Conservation (phyloP, 2,888 invertebrate species). For the Spodoptera exigua region DNA sequence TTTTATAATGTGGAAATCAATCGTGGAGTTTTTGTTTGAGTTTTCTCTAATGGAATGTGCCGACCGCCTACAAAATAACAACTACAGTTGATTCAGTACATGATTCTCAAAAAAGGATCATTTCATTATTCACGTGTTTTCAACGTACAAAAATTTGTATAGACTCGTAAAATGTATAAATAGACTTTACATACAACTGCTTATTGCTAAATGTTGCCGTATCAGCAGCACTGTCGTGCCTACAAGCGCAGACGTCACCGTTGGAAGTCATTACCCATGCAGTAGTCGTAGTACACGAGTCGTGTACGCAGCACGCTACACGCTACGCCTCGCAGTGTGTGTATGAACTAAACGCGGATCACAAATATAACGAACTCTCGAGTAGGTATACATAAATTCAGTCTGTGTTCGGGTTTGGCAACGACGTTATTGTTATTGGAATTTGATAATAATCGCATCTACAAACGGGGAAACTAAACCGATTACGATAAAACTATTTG, state of each 20-base stretch:
- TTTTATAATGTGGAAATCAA: constrained; percentile 87
- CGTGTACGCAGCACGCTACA: constrained; percentile 24
- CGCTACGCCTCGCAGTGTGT: constrained; percentile 47
- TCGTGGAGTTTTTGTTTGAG: constrained; percentile 86
- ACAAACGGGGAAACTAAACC: constrained; percentile 52
- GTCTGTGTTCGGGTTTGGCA: constrained; percentile 87
- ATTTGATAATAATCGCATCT: constrained; percentile 56
- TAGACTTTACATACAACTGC: constrained; percentile 88
- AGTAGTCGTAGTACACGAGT: constrained; percentile 53
- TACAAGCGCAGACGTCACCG: constrained; percentile 56
- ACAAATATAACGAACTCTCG: constrained; percentile 78
- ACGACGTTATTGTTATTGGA: constrained; percentile 80
- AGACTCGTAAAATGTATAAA: constrained; percentile 89
- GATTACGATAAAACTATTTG: constrained; percentile 64
- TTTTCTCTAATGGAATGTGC: constrained; percentile 88
- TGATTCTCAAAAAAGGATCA: constrained; percentile 89
- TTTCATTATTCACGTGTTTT: constrained; percentile 83
- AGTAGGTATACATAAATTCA: constrained; percentile 85
- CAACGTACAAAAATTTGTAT: constrained; percentile 88
- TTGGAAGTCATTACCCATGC: constrained; percentile 61
- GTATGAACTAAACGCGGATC: constrained; percentile 54
- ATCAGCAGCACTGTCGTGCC: constrained; percentile 67
- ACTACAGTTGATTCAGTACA: constrained; percentile 87
- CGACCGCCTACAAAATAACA: constrained; percentile 88
- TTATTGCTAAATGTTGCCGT: constrained; percentile 87